Evolutionary conservation across 2,797 vertebrate genomes (phyloP), one percentile per base, ranked within the genome.

Genomic region (Diplodus puntazzo): DNA sequence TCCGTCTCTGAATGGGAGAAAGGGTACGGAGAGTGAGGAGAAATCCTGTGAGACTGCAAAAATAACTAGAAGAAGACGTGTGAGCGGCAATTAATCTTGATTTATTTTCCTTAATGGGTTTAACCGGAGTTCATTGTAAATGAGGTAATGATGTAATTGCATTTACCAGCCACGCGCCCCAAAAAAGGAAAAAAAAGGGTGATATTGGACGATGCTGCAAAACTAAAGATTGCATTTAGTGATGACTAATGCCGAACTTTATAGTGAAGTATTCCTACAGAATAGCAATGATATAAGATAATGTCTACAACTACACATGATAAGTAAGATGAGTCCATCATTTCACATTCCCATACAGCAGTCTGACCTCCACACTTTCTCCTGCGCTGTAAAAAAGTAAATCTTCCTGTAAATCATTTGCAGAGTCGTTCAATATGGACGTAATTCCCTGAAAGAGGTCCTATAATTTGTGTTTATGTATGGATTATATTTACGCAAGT

Each of bases 71-170:
- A 48, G 53, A 78, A 20, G 34, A 85, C 75, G 39, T 20, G n/a
- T 11, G 55, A 71, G 62, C 49, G 48, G 30, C 23, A 71, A 52
- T 86, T 84, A 67, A 79, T 81, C 60, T 77, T 81, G 57, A 78
- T 73, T 73, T 73, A 72, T 62, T 78, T 60, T 79, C 13, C 39
- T 69, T 73, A 45, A 30, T 46, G 30, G 42, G 63, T 76, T 60
- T 85, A 76, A 63, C 5, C 49, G 23, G 64, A 77, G 59, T 81
- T 79, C 59, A 67, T 43, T 76, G 69, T 53, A 53, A 83, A 59
- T 68, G 14, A 70, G 53, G 53, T 70, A 59, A 77, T 66, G 17
- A 58, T 57, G 43, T 68, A 42, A 63, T 66, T 61, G 61, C 4
- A 43, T 73, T 78, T 46, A 45, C 42, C 42, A 61, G 69, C 21